Evolutionary conservation across 2,113 vertebrate genomes (phyloP), one percentile per base, ranked within the genome.

Genomic region (Ursus arctos): DNA sequence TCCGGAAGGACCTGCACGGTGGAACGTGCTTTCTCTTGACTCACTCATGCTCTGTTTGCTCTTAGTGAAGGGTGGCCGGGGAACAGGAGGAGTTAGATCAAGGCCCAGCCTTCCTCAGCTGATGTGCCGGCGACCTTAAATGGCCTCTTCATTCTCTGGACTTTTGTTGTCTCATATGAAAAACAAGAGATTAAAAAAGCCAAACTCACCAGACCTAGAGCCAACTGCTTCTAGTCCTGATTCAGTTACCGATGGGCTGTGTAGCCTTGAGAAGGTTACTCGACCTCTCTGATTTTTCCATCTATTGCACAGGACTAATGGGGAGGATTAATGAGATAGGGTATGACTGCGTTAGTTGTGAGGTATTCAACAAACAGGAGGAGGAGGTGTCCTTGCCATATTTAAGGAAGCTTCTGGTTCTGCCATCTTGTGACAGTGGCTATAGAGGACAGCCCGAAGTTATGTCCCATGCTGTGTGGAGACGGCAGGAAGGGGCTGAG

Each of bases 101-200:
- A 49, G 33, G 43, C 57, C 33, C 79, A 83, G 65, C 21, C 94
- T 96, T 74, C 77, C 77, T 92, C 59, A 49, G 82, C 63, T 69
- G 43, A 90, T 13, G 15, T 0, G 28, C 65, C 3, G 63, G 36
- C 88, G 83, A 95, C 72, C 95, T 97, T 83, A 92, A 87, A 94
- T 76, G 72, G 74, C 95, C 74, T 97, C 61, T 94, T 88, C 13
- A 12, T 72, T 95, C 85, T 93, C 65, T 87, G 53, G 49, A 65
- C 72, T 72, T 77, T 5, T 31, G 28, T 24, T 65, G 9, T 94
- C 61, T 92, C 31, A 69, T 57, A 55, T 53, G 16, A 97, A 86
- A 72, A 61, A 28, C 2, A 85, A 82, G 77, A 74, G 53, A 69
- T 2, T 3, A 49, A 92, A 31, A 79, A 88, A 74, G 4, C 11